Evolutionary conservation across 2,113 vertebrate species (phyloP), one percentile per base, ranked within the genome.

Genomic region (Amblyornis subalaris): DNA sequence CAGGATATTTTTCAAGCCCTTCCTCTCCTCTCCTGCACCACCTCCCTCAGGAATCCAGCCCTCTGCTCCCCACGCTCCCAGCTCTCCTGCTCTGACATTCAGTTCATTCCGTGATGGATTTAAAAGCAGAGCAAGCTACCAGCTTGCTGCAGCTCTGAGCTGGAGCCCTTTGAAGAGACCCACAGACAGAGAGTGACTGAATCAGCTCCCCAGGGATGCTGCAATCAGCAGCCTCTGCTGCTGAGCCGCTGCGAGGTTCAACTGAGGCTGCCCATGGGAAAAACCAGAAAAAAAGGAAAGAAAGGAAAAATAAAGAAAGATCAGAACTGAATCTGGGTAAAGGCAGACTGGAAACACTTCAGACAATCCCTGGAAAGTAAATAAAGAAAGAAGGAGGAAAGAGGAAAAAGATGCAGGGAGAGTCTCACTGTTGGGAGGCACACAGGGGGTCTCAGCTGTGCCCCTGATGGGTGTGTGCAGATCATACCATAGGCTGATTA

Each of bases 331-430:
- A 86, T 14, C 33, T 66, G 48, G 33, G 31, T 71, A 75, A 81
- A 89, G n/a, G 78, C 74, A 60, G 40, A 18, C 48, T 95, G 77
- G 81, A 87, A 95, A 44, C 48, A 71, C 87, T 94, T 93, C 80
- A 92, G 77, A 89, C 48, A 69, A 33, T 55, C 87, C 48, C 65
- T 91, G 77, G 89, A 89, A 93, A 94, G 67, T 83, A 95, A 94
- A 94, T 58, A 95, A 81, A 85, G 35, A 2, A 38, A 81, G 78
- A 84, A 85, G 12, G 60, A 76, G 58, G 54, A 60, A 81, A 80
- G 51, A 70, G 45, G 44, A 90, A 80, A 88, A 62, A 74, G 17
- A 44, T 57, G 24, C 7, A 64, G 19, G 54, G 84, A 80, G 64
- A 86, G 35, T 51, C 44, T 70, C 40, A 3, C 48, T 78, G 38